Evolutionary conservation across 2,113 vertebrate genomes (phyloP), one percentile per base, ranked within the genome.

Genomic region (Ivindomyrus marchei): DNA sequence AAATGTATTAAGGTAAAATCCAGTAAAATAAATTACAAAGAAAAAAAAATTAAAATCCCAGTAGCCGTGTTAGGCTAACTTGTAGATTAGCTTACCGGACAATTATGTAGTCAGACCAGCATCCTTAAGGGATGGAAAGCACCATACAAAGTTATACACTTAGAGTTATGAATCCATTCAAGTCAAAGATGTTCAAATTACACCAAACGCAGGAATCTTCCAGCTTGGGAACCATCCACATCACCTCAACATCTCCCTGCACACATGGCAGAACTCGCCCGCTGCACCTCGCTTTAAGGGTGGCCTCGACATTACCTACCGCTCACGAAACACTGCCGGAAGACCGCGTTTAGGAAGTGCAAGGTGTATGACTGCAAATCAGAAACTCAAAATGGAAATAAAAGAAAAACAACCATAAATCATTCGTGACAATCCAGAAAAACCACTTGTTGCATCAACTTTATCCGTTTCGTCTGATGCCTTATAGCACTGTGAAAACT

Each of bases 331-430:
- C 3, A 15, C 13, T 2, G 31, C 31, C 5, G 36, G 15, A 80
- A 42, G 74, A 80, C 15, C 1, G 36, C 6, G 74, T 80, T 19
- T 42, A 17, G 11, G 31, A 80, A 15, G 15, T 80, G 17, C 36
- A 42, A 80, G 31, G 62, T 13, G 62, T 70, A 80, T 17, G 6
- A 80, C 74, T 42, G 74, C 36, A 80, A 80, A 42, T 42, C 1
- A 42, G 6, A 80, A 88, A 74, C 45, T 88, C 88, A 91, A 90
- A 90, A 80, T 52, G 31, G 10, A 87, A 42, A 53, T 83, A 88
- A 24, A 36, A 89, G 89, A 92, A 80, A 83, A 24, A 58, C 80
- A 86, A 27, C 88, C 7, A 31, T 85, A 42, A 86, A 45, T 21
- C 5, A 31, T 90, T 88, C 21, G 11, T 47, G 21, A 15, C 17